phyloP scores from a whole-genome alignment of 1,140 invertebrate species.

The Macrobrachium rosenbergii region DNA sequence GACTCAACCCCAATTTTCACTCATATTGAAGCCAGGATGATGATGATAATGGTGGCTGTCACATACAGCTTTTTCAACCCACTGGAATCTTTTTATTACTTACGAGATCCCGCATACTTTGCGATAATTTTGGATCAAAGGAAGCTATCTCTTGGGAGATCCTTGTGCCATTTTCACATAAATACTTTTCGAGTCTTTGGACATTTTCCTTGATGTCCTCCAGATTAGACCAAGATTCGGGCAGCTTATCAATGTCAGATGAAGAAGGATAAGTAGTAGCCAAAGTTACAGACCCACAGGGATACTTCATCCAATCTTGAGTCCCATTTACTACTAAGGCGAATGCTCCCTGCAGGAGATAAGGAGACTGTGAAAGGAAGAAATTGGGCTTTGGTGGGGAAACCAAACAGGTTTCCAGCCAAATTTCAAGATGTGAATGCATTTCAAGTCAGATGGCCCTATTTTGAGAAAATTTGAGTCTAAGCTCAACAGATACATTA shows the following conservation, averaged over 20 bases:
- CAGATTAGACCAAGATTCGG: slow-evolving; percentile 1
- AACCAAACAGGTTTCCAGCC: no score
- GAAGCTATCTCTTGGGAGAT: slow-evolving; percentile 23
- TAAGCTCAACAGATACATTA: no score
- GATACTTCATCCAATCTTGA: background rate
- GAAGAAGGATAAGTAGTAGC: background rate
- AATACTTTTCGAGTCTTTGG: slow-evolving; percentile 9
- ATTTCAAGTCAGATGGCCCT: no score
- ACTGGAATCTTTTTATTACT: background rate
- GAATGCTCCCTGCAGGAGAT: background rate
- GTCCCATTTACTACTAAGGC: background rate
- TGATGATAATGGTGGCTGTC: no score
- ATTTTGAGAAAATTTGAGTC: no score
- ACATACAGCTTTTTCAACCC: no score
- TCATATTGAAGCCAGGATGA: no score
- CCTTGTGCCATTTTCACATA: slow-evolving; percentile 14
- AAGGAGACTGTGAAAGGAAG: background rate
- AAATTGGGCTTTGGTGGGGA: no score
- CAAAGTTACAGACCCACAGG: background rate
- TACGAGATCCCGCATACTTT: slow-evolving; percentile 23
- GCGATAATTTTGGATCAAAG: background rate
- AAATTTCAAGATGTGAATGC: no score
- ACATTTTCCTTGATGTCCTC: slow-evolving; percentile 36
- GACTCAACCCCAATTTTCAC: no score
- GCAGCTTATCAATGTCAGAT: background rate